phyloP scores from a whole-genome alignment of 1,140 invertebrate species.

The Bombus waltoni region DNA sequence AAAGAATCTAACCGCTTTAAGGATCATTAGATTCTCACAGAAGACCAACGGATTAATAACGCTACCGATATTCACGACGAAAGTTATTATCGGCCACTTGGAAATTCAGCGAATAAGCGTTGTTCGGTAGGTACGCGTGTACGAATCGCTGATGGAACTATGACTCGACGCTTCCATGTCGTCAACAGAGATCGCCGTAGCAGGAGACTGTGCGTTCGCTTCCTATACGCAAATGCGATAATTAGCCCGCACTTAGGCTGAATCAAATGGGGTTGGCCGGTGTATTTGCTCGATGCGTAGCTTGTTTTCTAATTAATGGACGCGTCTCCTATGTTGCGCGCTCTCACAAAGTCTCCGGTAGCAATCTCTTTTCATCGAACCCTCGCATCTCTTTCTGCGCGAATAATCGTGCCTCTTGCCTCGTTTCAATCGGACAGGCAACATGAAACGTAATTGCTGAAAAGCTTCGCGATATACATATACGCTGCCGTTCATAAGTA shows the following conservation, averaged over 20 bases:
- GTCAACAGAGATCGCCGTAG: background rate
- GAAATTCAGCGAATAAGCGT: background rate
- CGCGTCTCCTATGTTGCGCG: background rate
- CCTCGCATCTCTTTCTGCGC: background rate
- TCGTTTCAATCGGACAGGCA: background rate
- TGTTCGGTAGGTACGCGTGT: background rate
- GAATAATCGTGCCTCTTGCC: background rate
- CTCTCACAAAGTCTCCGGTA: constrained; percentile 9
- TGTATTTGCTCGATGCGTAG: background rate
- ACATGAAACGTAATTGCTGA: background rate
- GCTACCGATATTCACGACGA: background rate
- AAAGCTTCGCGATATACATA: background rate
- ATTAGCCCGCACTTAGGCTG: constrained; percentile 42
- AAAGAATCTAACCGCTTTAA: background rate
- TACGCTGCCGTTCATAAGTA: no score
- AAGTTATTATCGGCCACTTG: background rate
- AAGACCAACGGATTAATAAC: background rate
- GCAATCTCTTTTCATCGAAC: constrained; percentile 5
- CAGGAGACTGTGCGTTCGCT: background rate
- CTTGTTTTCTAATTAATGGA: constrained; percentile 47
- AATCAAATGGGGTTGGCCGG: constrained; percentile 18
- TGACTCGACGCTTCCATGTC: no score
- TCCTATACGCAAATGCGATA: constrained; percentile 54
- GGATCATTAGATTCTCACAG: background rate
- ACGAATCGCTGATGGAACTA: no score